phyloP scores from a whole-genome alignment of 2,113 vertebrate genomes.

The Enhydra lutris region DNA sequence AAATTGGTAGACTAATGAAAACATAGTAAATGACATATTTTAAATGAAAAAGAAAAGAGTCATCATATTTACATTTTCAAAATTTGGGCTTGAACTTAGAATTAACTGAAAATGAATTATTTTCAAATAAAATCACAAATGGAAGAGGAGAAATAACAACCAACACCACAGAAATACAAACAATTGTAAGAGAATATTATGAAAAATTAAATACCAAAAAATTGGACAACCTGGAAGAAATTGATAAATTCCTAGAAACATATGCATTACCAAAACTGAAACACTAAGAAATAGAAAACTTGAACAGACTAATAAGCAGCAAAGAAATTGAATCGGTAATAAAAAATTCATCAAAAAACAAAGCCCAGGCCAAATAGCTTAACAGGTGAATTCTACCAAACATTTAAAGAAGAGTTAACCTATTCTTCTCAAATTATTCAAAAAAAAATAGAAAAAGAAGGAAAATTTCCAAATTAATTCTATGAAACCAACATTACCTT shows the following conservation, averaged over 20 bases:
- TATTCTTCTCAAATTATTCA: not conserved
- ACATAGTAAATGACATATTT: not conserved
- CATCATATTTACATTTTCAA: not conserved
- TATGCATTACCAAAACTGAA: not conserved
- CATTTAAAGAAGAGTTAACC: not conserved
- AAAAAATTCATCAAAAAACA: not conserved
- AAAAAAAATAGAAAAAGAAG: not conserved
- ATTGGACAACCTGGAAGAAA: not conserved
- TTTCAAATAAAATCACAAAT: not conserved
- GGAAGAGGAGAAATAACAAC: not conserved
- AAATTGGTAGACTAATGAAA: not conserved
- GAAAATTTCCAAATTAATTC: not conserved
- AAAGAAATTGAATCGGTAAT: not conserved
- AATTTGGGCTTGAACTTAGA: not conserved
- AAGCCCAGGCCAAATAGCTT: not conserved
- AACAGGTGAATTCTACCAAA: not conserved
- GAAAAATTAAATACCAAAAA: not conserved
- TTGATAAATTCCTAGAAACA: not conserved
- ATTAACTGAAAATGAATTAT: not conserved
- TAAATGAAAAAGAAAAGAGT: not conserved
- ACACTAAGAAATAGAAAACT: not conserved
- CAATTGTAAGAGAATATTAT: not conserved
- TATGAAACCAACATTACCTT: not conserved
- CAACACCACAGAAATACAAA: not conserved
- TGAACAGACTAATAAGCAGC: not conserved